Percentiles rank a stretch among this genome's conserved stretches.
Evolutionary conservation across 2,888 invertebrate genomes (phyloP).

Genomic region (Deilephila porcellus): DNA sequence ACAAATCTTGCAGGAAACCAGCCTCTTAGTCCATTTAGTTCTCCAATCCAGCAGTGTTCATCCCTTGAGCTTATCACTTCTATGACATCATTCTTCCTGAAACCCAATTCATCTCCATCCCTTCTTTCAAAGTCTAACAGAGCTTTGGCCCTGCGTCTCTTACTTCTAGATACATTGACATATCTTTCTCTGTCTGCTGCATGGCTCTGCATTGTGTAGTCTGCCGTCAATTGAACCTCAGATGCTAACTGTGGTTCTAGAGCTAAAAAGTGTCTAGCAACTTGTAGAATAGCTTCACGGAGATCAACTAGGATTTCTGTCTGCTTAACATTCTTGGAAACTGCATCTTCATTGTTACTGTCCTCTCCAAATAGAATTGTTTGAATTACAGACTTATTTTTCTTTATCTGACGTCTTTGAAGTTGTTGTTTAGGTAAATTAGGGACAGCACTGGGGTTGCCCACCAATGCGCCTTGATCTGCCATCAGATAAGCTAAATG

Average conservation of each 20-base stretch:
- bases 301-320: constrained; percentile 99
- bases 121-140: constrained; percentile 98
- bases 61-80: constrained; percentile 98
- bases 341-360: constrained; percentile 90
- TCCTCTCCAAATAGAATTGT: constrained; percentile 94
- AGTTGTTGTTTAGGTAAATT: constrained; percentile 97
- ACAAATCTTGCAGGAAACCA: constrained; percentile 99
- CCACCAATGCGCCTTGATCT: constrained; percentile 96
- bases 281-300: constrained; percentile 96
- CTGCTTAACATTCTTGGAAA: constrained; percentile 98
- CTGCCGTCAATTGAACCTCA: constrained; percentile 93
- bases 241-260: constrained; percentile 94
- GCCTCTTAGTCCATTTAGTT: constrained; percentile 96
- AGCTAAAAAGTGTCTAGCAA: constrained; percentile 96
- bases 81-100: constrained; percentile 99
- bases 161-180: constrained; percentile 94
- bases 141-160: constrained; percentile 96
- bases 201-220: constrained; percentile 98
- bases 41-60: constrained; percentile 99
- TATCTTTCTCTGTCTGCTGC: constrained; percentile 97
- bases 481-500: constrained; percentile 98
- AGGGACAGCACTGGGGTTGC: constrained; percentile 94
- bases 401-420: constrained; percentile 93
- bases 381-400: constrained; percentile 95
- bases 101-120: constrained; percentile 99